Evolutionary conservation across 2,113 vertebrate species (phyloP).

Genomic region (Mormyrus iriodes): DNA sequence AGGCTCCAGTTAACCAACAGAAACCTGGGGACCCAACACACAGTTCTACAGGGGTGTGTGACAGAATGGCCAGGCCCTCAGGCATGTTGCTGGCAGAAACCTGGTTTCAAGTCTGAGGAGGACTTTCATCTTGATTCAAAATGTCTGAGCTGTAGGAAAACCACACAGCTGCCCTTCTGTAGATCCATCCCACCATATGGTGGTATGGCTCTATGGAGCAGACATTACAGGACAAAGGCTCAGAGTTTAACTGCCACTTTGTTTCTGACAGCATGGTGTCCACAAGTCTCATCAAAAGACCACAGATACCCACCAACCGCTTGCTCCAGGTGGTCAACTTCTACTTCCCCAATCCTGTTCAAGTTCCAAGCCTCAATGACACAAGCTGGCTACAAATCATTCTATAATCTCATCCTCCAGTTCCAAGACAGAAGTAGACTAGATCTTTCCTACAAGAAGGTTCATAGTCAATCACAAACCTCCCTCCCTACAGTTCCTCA

Average conservation of each 20-base stretch:
- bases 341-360: not conserved
- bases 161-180: not conserved
- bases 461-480: not conserved
- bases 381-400: not conserved
- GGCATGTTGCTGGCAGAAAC: not conserved
- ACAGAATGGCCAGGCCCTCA: not conserved
- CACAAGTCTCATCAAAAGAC: not conserved
- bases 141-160: not conserved
- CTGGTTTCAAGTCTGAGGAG: not conserved
- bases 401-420: not conserved
- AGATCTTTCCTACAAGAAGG: not conserved
- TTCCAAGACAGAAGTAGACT: not conserved
- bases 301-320: not conserved
- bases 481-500: not conserved
- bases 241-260: not conserved
- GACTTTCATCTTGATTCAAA: not conserved
- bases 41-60: not conserved
- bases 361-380: not conserved
- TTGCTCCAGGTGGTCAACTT: not conserved
- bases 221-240: not conserved
- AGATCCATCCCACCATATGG: not conserved
- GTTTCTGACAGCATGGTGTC: not conserved
- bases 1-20: slow-evolving; percentile 28
- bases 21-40: slow-evolving; percentile 23
- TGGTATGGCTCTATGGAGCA: not conserved